Conservation (phyloP, 1,140 invertebrate species). For the Hyles vespertilio region DNA sequence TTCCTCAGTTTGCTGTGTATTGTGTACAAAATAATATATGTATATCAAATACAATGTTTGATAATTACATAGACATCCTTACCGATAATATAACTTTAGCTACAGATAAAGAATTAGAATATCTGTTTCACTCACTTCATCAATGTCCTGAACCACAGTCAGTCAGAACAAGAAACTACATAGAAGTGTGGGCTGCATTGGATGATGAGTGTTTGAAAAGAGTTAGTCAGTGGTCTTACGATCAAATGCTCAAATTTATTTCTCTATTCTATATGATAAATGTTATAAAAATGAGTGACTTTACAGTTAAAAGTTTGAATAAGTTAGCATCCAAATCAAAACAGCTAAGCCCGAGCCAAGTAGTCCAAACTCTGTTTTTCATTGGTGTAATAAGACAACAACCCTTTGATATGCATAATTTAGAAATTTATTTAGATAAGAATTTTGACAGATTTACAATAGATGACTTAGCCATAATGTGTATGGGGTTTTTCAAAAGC, state of each 20-base stretch:
- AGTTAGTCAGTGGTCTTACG: constrained; percentile 47
- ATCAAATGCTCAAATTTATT: constrained; percentile 67
- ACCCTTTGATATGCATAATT: constrained; percentile 74
- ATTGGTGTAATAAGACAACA: constrained; percentile 67
- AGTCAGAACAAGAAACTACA: constrained; percentile 68
- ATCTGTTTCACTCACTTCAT: constrained; percentile 56
- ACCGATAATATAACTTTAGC: constrained; percentile 65
- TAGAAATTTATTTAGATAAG: constrained; percentile 73
- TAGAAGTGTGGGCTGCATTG: constrained; percentile 76
- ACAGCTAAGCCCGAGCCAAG: constrained; percentile 65
- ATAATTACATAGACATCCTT: constrained; percentile 66
- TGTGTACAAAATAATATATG: constrained; percentile 52
- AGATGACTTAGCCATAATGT: constrained; percentile 77
- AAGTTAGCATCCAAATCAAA: constrained; percentile 69
- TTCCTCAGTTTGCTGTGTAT: constrained; percentile 57
- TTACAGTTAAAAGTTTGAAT: constrained; percentile 63
- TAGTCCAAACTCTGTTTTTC: constrained; percentile 76
- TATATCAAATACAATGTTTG: constrained; percentile 59
- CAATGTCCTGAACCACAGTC: constrained; percentile 61
- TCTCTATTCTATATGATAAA: constrained; percentile 74
- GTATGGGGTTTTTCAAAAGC: constrained; percentile 80
- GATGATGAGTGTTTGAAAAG: constrained; percentile 75
- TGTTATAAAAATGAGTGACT: constrained; percentile 57
- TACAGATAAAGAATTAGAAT: constrained; percentile 62
- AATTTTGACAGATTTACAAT: constrained; percentile 64